Percentiles rank a stretch among this genome's conserved stretches.
phyloP scores from a whole-genome alignment of 1,140 invertebrate genomes.

The Musca vetustissima region DNA sequence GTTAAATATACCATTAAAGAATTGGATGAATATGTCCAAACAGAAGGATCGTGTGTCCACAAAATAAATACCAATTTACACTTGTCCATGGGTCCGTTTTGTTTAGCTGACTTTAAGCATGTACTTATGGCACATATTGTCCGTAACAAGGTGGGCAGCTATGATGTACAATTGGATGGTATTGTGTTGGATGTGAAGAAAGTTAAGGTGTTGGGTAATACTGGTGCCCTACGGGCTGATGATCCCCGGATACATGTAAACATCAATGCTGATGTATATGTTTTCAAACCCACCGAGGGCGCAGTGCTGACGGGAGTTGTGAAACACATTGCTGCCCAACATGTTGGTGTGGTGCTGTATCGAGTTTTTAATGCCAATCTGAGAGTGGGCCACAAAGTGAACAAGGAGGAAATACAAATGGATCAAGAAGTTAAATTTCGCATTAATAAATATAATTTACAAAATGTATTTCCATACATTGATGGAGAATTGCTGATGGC shows the following conservation, averaged over 20 bases:
- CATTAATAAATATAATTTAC: conserved; percentile 49
- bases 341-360: conserved; percentile 50
- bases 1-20: conserved; percentile 45
- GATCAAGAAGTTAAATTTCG: conserved; percentile 49
- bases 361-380: conserved; percentile 51
- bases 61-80: conserved; percentile 57
- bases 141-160: conserved; percentile 53
- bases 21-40: conserved; percentile 48
- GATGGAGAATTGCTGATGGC: conserved; percentile 45
- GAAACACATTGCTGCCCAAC: conserved; percentile 40
- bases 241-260: conserved; percentile 60
- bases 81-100: conserved; percentile 59
- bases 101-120: conserved; percentile 57
- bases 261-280: conserved; percentile 62
- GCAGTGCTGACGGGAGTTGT: conserved; percentile 55
- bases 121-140: conserved; percentile 56
- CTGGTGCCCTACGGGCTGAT: conserved; percentile 57
- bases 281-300: conserved; percentile 61
- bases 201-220: conserved; percentile 58
- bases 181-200: conserved; percentile 63
- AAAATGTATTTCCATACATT: conserved; percentile 48
- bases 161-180: conserved; percentile 57
- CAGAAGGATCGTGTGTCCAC: conserved; percentile 59
- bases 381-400: conserved; percentile 40
- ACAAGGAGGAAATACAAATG: conserved; percentile 36